Base-by-base conservation (phyloP, 2,797 vertebrate genomes). In the Steatocranus sp. region DNA sequence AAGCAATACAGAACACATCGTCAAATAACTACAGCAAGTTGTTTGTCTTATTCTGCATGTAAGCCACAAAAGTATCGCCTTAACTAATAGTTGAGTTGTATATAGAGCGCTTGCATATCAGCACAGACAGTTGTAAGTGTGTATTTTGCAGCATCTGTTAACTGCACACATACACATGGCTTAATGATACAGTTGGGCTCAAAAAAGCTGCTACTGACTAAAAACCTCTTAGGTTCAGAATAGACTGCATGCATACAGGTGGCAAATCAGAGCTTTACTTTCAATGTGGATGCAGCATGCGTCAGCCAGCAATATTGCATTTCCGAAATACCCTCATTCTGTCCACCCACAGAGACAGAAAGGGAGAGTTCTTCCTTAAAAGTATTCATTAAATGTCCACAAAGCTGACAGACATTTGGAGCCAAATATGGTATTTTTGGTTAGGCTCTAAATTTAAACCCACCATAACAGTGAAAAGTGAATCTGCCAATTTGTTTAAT, bases 381-480 rank as follows among this genome's bases (percentile, higher is more conserved):
- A 85, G 68, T 51, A 63, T 82, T 92, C 53, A 89, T 89, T 91
- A 87, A 90, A 83, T 83, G 56, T 83, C 80, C 53, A 27, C 85
- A 56, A 80, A 27, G 11, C 74, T 76, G 85, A 85, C 83, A 87
- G 80, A 50, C 75, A 63, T 36, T 3, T 34, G 48, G 32, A 38
- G 50, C 66, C 78, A 58, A 82, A 79, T 88, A 68, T 74, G 46
- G 86, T 85, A 87, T 86, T 86, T 89, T 86, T 80, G 80, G 80
- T 77, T 61, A 82, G 49, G 80, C 49, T 87, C 79, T 82, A 79
- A 78, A 80, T 88, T 80, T 76, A 84, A 76, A 25, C 9, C 17
- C 7, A 46, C 11, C 66, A 80, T 63, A 73, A 77, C 68, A 88
- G 18, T 56, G 63, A 34, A n/a, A 79, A 81, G 81, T 53, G 18